These are phyloP conservation scores for Drosophila stalkeri DNA, from an alignment of 2,888 invertebrate genomes.

Conservation along the genomic window DNA sequence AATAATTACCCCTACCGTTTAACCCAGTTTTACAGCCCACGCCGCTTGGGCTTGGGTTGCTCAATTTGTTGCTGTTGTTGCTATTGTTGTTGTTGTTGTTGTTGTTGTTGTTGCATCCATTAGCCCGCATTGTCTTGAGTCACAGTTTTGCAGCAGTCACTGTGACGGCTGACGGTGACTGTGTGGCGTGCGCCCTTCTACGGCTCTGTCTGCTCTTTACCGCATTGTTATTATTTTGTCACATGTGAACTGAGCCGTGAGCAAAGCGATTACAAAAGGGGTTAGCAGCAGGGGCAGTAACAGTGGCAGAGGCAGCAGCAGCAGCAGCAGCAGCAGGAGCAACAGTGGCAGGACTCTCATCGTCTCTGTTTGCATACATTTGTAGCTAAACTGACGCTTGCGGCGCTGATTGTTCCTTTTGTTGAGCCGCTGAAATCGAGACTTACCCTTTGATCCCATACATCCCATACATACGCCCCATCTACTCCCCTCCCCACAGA, in stretches of 20 bases:
- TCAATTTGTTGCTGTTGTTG: conserved; percentile 71
- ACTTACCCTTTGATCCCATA: conserved; percentile 80
- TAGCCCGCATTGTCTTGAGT: conserved; percentile 68
- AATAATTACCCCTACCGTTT: conserved; percentile 80
- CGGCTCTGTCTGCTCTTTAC: neutral
- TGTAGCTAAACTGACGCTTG: conserved; percentile 57
- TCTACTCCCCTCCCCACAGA: neutral
- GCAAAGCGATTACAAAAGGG: conserved; percentile 76
- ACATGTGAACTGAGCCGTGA: conserved; percentile 80
- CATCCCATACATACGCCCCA: neutral
- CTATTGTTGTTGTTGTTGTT: conserved; percentile 32
- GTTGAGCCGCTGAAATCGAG: conserved; percentile 66
- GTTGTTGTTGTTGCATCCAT: conserved; percentile 53
- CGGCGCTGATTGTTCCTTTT: conserved; percentile 82
- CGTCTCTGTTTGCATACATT: conserved; percentile 61
- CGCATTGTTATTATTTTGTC: conserved; percentile 77
- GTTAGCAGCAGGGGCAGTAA: conserved; percentile 13
- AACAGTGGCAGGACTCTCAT: conserved; percentile 7
- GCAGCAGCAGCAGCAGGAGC: neutral
- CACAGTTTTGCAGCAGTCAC: conserved; percentile 24
- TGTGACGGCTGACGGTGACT: conserved; percentile 10
- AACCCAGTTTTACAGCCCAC: conserved; percentile 69
- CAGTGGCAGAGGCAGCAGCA: neutral
- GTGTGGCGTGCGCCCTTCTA: conserved; percentile 43
- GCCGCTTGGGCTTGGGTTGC: conserved; percentile 38